phyloP scores from a whole-genome alignment of 2,797 vertebrate genomes.

The Falco naumanni region DNA sequence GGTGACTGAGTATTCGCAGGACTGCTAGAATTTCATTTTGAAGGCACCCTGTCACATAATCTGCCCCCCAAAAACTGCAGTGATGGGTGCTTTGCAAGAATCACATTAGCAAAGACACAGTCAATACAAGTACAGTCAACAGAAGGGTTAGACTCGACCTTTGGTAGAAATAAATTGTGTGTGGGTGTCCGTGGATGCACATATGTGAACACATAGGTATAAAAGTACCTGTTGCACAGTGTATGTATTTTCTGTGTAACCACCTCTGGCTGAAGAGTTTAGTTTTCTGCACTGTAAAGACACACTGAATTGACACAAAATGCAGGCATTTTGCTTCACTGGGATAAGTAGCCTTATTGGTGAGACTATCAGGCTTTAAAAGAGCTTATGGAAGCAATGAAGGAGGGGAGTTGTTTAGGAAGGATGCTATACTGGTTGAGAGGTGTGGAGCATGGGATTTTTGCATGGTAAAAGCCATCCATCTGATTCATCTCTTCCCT shows the following conservation, averaged over 20 bases:
- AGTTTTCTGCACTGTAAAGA: neutral
- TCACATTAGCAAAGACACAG: neutral
- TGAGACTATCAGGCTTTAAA: neutral
- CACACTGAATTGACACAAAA: neutral
- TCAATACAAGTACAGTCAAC: neutral
- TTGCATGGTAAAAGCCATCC: neutral
- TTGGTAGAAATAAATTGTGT: neutral
- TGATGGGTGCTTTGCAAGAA: neutral
- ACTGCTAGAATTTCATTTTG: neutral
- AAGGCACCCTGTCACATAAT: neutral
- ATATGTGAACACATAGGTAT: rapidly evolving
- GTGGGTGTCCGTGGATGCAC: neutral
- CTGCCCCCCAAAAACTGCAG: neutral
- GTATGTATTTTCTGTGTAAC: neutral
- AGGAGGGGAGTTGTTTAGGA: neutral
- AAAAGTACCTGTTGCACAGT: neutral
- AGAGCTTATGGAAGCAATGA: neutral
- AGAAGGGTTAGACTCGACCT: neutral
- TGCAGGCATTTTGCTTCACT: neutral
- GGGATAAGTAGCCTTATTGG: neutral
- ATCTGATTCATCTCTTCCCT: neutral
- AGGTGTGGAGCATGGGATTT: neutral
- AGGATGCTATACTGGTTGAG: neutral
- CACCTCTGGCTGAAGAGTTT: neutral
- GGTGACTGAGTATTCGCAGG: rapidly evolving